Evolutionary conservation across 2,888 invertebrate species (phyloP), one percentile per base, ranked within the genome.

Genomic region (Subacronicta megacephala): DNA sequence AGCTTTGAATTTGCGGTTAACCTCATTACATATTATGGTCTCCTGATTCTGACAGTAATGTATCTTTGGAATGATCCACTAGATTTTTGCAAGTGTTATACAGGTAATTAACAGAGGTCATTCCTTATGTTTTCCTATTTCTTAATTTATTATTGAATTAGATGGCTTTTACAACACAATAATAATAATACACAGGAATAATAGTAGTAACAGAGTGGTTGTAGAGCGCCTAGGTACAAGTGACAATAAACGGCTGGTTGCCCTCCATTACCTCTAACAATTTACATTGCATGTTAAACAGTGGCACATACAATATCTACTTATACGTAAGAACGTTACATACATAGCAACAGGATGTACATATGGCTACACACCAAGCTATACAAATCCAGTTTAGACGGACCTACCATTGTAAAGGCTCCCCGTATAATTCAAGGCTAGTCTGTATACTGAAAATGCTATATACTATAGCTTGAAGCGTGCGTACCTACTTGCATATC

Each of bases 251-350:
- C 51, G 40, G 20, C 47, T 13, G 41, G 52, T 45, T 52, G 52
- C 65, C 62, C 57, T 66, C 65, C 65, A 66, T 66, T 66, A 66
- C 42, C 65, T 66, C 47, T 37, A 57, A 66, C 65, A 62, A 66
- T 66, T 66, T 66, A 66, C 65, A 66, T 52, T 66, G 66, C 66
- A 66, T 62, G 65, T 52, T 66, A 66, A 66, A 62, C 62, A 66
- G 52, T 17, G 37, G 23, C 46, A 46, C 41, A 16, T 42, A 57
- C n/a, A 26, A 29, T 51, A 58, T 37, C 10, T 53, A 37, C 35
- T 1, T 52, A 43, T 35, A 42, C 12, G 5, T 5, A 36, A 3
- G 18, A 26, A 26, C 26, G 9, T 10, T 47, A 15, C 10, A 20
- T 31, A 31, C 12, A n/a, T 12, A 6, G 12, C 0, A 29, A n/a